Evolutionary conservation across 2,113 vertebrate species (phyloP), one percentile per base, ranked within the genome.

Genomic region (Alces alces): DNA sequence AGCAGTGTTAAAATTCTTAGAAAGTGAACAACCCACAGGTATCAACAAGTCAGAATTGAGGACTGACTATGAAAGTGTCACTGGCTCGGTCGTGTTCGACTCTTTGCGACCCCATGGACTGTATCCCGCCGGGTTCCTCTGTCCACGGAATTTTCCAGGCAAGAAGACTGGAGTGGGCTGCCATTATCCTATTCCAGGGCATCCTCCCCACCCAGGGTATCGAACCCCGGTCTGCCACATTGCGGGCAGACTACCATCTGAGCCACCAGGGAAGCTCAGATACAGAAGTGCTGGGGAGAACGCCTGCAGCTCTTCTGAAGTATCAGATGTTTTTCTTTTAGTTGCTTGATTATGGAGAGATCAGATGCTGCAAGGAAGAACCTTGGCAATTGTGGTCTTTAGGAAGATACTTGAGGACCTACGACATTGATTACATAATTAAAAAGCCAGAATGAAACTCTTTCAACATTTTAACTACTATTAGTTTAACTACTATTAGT

Each of bases 171-270:
- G 1, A 70, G 19, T 11, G 9, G 64, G 21, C 12, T 70, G 17
- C 19, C 64, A 11, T 36, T 70, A 36, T 11, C 19, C n/a, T 23
- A 70, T 8, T 12, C 64, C 9, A 70, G 19, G n/a, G 64, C n/a
- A 70, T 36, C 17, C 19, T 70, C 8, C 9, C 2, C 1, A 70
- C n/a, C 5, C 19, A 70, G 64, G n/a, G 64, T n/a, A 36, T 70
- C 19, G 5, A 70, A 58, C 64, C 19, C n/a, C 0, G 1, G n/a
- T 21, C n/a, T 70, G n/a, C 9, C 9, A 0, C 64, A 1, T 36
- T 70, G 17, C 2, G 0, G n/a, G 64, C 33, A 21, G 64, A 66
- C 17, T n/a, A n/a, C n/a, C 19, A 23, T 36, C n/a, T 70, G 64
- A 70, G 5, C n/a, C n/a, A 70, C n/a, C 64, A 36, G n/a, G 2